Base-by-base conservation (phyloP, 1,140 invertebrate species). In the Tribolium castaneum region DNA sequence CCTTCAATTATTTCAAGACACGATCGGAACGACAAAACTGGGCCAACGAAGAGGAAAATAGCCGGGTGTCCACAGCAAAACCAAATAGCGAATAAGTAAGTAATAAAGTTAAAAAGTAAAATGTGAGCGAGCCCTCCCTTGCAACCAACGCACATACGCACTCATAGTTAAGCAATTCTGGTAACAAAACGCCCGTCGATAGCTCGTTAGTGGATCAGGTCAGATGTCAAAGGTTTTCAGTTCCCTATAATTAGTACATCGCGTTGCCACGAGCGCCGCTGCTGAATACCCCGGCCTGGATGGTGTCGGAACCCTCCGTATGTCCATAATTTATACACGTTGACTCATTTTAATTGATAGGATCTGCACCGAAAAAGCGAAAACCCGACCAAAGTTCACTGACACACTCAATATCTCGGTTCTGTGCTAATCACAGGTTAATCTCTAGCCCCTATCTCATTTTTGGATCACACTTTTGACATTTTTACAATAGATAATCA, bases 191-290 rank as follows among this genome's bases (percentile, higher is more conserved):
- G 82, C 84, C 81, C 75, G 81, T 81, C 84, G 81, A 82, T 80
- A 77, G 82, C 85, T 86, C 85, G 85, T 86, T 86, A 86, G 85
- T 84, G 81, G 84, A 86, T 84, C 83, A 84, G 85, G 85, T 86
- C 85, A 83, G 81, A 86, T 86, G 85, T 86, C 85, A 86, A 86
- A 86, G 85, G 85, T 86, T 86, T 86, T 83, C 82, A 75, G 83
- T 86, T 86, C 84, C 81, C 85, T 86, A 83, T 86, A 86, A 86
- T 86, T 86, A 86, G 85, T 81, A 72, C 76, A 80, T 76, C 82
- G 84, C 80, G 81, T 81, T 80, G 81, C 82, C 82, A 79, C 82
- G 73, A 82, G 70, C 51, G 78, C 62, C 74, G 72, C 50, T 72
- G 59, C 74, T 59, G 70, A 71, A 49, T 49, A 10, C 59, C 59